Base-by-base conservation (phyloP, 2,797 vertebrate species). In the Thalassophryne amazonica region DNA sequence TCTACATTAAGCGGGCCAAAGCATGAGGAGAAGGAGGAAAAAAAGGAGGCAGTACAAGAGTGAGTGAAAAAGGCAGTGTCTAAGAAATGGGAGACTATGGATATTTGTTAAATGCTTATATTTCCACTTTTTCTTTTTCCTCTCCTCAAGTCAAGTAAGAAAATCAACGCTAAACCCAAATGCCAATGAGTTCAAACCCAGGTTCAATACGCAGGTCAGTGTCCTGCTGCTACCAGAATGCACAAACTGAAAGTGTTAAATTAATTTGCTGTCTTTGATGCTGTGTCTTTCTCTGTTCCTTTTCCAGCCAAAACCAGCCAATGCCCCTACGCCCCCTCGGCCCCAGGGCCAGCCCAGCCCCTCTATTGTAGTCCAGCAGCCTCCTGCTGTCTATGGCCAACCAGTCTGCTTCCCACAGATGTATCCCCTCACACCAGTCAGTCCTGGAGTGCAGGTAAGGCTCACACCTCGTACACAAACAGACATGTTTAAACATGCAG, bases 151-250 rank as follows among this genome's bases (percentile, higher is more conserved):
- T 85, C 96, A 97, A 94, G 94, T 98, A 62, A 93, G 93, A 83
- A 99, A 98, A 89, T 99, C 96, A 39, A 99, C 97, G 16, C 82
- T 99, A 78, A 99, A 98, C 83, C 97, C 97, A 34, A 98, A 99
- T 57, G 97, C 97, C 56, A 97, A 99, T 75, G 97, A 99, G 71
- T 99, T 99, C 87, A 98, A 99, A 78, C 97, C 97, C 63, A 92
- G 96, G 60, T 96, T 97, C 76, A 90, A 86, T 69, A 86, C 94
- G 63, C 96, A 96, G 83, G 97, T 98, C 81, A 89, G 91, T 79
- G 2, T 1, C 9, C 9, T 2, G 0, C 27, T 30, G 20, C 33
- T 46, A 17, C 22, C 8, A 38, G 3, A 10, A 13, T 13, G 4
- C 20, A 38, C 17, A 35, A 27, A 21, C 4, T 16, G 4, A 14